Evolutionary conservation across 2,888 invertebrate genomes (phyloP), one percentile per base, ranked within the genome.

Genomic region (Yponomeuta cagnagella): DNA sequence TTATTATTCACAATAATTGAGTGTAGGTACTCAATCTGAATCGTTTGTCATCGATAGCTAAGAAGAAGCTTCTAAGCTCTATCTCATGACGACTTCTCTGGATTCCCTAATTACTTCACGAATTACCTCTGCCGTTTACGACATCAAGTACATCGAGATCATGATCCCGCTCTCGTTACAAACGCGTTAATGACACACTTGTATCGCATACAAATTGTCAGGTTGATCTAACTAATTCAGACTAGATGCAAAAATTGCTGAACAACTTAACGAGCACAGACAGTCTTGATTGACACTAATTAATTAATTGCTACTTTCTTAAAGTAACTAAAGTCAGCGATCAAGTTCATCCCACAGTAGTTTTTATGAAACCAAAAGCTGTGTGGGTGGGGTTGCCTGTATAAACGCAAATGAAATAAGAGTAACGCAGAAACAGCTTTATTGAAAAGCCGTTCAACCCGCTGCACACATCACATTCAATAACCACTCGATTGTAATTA

Each of bases 401-500:
- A 58, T 15, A 12, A 58, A 8, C 52, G 52, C 52, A 58, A 58
- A 58, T 58, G 6, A 43, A 43, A 43, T 43, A 43, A 43, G 43
- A 43, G 43, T 43, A 43, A 43, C 43, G 43, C 8, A 58, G 52
- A 58, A 58, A 58, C 52, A 58, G 52, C 8, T 58, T 58, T 15
- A 58, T 58, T 58, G 52, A 58, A 58, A 58, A 58, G 52, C 52
- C 52, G 52, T 12, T 58, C 52, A 58, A 58, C 52, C 52, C 52
- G 52, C 52, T 73, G 15, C 52, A 68, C 31, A 23, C 52, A 68
- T 76, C 76, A 76, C 81, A 82, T 81, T 81, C 77, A 82, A 80
- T 81, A 80, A 74, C 73, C 77, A 72, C 74, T 76, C 75, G 77
- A 81, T 82, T 79, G 82, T 84, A 84, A 86, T 86, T 83, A 85